Evolutionary conservation across 2,797 vertebrate species (phyloP).

Genomic region (Heteromormyrus szaboi): DNA sequence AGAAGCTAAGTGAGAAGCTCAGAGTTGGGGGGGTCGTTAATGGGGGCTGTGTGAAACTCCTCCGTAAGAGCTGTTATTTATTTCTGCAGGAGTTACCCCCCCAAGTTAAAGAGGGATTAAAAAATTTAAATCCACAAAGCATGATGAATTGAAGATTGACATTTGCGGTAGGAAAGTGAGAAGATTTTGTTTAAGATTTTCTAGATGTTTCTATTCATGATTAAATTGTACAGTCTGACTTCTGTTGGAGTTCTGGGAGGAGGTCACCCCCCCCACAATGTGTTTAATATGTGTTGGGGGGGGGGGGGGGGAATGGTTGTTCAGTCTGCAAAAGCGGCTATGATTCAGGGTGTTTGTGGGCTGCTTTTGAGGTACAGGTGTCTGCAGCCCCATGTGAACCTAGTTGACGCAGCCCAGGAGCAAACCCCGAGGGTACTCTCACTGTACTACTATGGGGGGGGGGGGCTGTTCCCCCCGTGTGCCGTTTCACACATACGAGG

Average conservation of each 20-base stretch:
- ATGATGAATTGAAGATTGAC: not conserved
- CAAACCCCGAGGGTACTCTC: not conserved
- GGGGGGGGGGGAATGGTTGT: not conserved
- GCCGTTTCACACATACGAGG: conserved; percentile 36
- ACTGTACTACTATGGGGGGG: not conserved
- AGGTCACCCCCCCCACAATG: not conserved
- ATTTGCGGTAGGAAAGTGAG: not conserved
- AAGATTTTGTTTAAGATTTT: not conserved
- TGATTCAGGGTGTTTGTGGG: not conserved
- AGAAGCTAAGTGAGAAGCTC: conserved; percentile 63
- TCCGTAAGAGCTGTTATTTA: not conserved
- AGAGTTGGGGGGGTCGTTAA: conserved; percentile 53
- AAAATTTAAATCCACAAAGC: not conserved
- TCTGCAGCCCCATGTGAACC: not conserved
- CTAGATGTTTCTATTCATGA: not conserved
- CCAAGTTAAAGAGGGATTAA: not conserved
- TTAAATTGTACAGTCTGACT: conserved; percentile 5
- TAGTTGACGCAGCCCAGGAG: not conserved
- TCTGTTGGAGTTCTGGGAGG: not conserved
- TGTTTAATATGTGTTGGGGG: not conserved
- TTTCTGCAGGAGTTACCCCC: not conserved
- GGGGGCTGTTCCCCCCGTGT: conserved; percentile 32
- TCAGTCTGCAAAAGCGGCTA: not conserved
- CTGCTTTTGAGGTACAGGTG: not conserved
- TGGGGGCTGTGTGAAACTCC: conserved; percentile 28